These are phyloP conservation scores for Pogonocichla stellata DNA, from an alignment of 2,113 vertebrate genomes.

Conservation along the genomic window DNA sequence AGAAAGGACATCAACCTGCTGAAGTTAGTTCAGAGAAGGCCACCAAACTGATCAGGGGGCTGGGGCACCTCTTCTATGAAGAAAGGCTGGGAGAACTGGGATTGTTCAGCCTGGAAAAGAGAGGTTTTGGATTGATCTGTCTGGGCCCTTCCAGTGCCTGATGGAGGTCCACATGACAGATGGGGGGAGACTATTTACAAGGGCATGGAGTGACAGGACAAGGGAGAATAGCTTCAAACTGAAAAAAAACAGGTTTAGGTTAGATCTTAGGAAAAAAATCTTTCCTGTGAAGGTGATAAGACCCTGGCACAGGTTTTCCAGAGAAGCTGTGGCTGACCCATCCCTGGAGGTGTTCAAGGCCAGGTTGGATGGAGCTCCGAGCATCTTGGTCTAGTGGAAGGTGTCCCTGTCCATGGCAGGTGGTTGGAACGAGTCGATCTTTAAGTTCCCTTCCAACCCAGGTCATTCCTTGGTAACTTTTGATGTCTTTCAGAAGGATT, in stretches of 20 bases:
- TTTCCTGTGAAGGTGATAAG: neutral
- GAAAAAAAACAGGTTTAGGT: neutral
- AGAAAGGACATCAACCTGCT: neutral
- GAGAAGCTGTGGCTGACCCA: fast-evolving
- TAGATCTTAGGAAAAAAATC: neutral
- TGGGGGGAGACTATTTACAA: neutral
- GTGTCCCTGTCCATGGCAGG: neutral
- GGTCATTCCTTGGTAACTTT: neutral
- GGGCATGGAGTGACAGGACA: neutral
- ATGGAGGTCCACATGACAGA: neutral
- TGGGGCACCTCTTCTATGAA: fast-evolving
- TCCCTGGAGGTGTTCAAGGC: neutral
- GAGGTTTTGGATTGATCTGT: neutral
- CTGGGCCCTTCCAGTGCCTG: neutral
- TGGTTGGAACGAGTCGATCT: neutral
- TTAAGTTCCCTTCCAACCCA: neutral
- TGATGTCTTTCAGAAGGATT: neutral
- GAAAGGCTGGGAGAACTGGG: neutral
- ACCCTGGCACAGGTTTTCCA: neutral
- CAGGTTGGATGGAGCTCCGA: neutral
- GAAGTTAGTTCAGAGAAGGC: neutral
- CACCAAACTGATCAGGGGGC: neutral
- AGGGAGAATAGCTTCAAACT: neutral
- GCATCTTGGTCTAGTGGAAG: neutral
- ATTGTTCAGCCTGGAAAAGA: neutral